These are phyloP conservation scores for Drosophila auraria DNA, from an alignment of 1,140 invertebrate species.

Conservation along the genomic window DNA sequence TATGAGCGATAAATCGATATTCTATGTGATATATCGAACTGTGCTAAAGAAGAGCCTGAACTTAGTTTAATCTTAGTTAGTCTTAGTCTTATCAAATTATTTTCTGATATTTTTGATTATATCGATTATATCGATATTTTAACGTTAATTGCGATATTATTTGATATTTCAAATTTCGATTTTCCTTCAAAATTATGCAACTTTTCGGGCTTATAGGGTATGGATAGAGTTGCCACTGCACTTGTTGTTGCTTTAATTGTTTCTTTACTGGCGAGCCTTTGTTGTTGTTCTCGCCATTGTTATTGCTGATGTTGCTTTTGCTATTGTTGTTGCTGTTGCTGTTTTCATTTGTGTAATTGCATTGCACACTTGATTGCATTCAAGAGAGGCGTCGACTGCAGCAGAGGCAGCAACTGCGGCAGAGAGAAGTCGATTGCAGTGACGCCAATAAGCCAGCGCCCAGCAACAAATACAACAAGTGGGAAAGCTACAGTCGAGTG, in stretches of 20 bases:
- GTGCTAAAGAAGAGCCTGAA: too few relatives aligned
- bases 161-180: too few relatives aligned
- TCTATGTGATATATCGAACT: too few relatives aligned
- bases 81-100: too few relatives aligned
- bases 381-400: slow-evolving; percentile 32
- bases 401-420: slow-evolving; percentile 12
- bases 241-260: slow-evolving; percentile 51
- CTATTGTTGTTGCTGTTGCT: slow-evolving; percentile 35
- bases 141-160: too few relatives aligned
- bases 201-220: background rate
- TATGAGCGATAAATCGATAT: too few relatives aligned
- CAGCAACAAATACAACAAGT: slow-evolving; percentile 40
- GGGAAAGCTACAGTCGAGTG: too few relatives aligned
- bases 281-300: slow-evolving; percentile 6
- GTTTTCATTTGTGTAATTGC: slow-evolving; percentile 76
- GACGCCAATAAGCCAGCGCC: slow-evolving; percentile 66
- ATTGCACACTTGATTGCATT: slow-evolving; percentile 79
- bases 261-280: slow-evolving; percentile 16
- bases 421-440: slow-evolving; percentile 42
- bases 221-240: background rate
- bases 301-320: slow-evolving; percentile 7
- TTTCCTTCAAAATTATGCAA: background rate
- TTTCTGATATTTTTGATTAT: too few relatives aligned
- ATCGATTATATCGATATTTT: too few relatives aligned
- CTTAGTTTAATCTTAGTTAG: too few relatives aligned